Evolutionary conservation across 2,797 vertebrate genomes (phyloP).

Genomic region (Bradypodion pumilum): DNA sequence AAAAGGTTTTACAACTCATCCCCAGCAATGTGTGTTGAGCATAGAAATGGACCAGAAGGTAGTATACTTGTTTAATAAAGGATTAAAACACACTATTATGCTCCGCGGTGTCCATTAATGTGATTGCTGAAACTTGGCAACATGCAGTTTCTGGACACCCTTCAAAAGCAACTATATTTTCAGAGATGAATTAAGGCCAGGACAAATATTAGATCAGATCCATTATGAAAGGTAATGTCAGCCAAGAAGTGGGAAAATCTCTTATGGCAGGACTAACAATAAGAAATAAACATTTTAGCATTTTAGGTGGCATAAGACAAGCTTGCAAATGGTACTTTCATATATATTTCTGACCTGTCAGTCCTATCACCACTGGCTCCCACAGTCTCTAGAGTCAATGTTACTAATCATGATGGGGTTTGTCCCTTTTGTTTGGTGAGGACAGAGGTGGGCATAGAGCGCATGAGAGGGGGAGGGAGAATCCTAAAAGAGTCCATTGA

Average conservation of each 20-base stretch:
- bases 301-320: neutral
- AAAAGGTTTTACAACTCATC: neutral
- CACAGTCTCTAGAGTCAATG: neutral
- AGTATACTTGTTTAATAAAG: neutral
- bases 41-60: neutral
- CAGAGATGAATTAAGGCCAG: neutral
- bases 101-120: neutral
- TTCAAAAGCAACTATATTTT: too few species aligned
- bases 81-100: neutral
- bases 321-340: neutral
- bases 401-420: neutral
- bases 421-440: neutral
- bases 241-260: neutral
- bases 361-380: neutral
- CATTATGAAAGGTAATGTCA: neutral
- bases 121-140: neutral
- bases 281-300: neutral
- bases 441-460: neutral
- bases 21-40: neutral
- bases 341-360: neutral
- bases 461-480: neutral
- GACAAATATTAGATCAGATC: neutral
- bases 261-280: neutral
- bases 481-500: neutral
- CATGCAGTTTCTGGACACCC: neutral